Evolutionary conservation across 2,888 invertebrate genomes (phyloP), one percentile per base, ranked within the genome.

Genomic region (Hyalella azteca): DNA sequence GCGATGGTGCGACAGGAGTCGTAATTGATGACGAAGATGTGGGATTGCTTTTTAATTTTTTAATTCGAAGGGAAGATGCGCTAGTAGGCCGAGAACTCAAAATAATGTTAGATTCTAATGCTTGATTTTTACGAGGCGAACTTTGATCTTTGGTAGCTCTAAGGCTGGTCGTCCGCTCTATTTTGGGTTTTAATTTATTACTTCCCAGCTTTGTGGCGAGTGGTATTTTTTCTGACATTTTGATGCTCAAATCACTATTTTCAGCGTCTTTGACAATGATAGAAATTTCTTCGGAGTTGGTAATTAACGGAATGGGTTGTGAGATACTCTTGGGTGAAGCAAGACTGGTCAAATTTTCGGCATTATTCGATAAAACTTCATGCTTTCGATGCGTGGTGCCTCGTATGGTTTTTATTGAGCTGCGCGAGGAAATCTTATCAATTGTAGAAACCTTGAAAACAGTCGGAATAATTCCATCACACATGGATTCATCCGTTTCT

Each of bases 361-460:
- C 15, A n/a, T 66, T 66, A 7, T 66, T 66, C 39, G 36, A 5
- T 36, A 36, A 36, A 5, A 66, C 66, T 11, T 66, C 36, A n/a
- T 66, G 66, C 13, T 66, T 66, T 7, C n/a, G 36, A 19, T 36
- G 32, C 9, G 3, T 19, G 2, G 66, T n/a, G 19, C 19, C 66
- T 36, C 66, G 22, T 15, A 36, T 29, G 15, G 66, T 66, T 66
- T 36, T 66, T 29, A 36, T 7, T 19, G 66, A 66, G 36, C 66
- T 66, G 5, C 66, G 32, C n/a, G 66, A 36, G 19, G 66, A 66
- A 39, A 66, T 19, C 36, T 66, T 66, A 66, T 66, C 66, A n/a
- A 66, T 66, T n/a, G 66, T 36, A 13, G 36, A 19, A 36, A 36
- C 36, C 66, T 66, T 66, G 66, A 66, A 66, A 29, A 29, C 66